Evolutionary conservation across 2,113 vertebrate genomes (phyloP).

Genomic region (Polypterus senegalus): DNA sequence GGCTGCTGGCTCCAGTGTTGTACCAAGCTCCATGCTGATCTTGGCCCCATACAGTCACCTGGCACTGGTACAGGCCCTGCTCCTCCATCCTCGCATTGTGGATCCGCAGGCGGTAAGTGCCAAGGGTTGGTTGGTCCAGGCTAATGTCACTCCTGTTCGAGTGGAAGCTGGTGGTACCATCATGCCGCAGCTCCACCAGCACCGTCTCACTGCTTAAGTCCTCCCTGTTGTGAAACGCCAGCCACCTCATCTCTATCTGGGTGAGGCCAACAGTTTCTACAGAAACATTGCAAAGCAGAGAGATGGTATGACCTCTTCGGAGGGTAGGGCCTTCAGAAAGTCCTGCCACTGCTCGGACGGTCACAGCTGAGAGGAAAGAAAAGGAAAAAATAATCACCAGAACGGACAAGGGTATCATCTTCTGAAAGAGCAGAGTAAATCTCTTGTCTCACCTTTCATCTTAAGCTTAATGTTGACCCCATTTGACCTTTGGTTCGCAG

Average conservation of each 20-base stretch:
- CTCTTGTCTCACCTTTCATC: constrained; percentile 53
- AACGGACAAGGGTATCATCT: too few relatives aligned
- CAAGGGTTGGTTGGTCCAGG: constrained; percentile 51
- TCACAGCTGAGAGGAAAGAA: constrained; percentile 41
- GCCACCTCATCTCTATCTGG: constrained; percentile 59
- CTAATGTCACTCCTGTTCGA: constrained; percentile 49
- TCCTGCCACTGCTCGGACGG: constrained; percentile 41
- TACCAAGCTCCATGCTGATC: constrained; percentile 66
- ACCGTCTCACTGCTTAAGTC: constrained; percentile 13
- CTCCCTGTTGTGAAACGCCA: constrained; percentile 32
- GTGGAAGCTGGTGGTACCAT: constrained; percentile 41
- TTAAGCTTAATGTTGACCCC: constrained; percentile 59
- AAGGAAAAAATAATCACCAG: background rate
- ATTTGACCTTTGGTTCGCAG: constrained; percentile 54
- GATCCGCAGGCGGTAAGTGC: constrained; percentile 60
- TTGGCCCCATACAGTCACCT: constrained; percentile 61
- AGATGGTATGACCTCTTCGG: constrained; percentile 59
- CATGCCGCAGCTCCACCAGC: constrained; percentile 45
- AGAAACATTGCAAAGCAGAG: constrained; percentile 62
- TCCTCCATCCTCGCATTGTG: constrained; percentile 50
- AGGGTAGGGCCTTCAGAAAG: constrained; percentile 47
- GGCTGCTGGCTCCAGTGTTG: constrained; percentile 46
- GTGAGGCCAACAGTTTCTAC: constrained; percentile 45
- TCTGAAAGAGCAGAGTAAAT: too few relatives aligned
- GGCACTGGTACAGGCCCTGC: constrained; percentile 63